Conservation (phyloP, 2,113 vertebrate genomes). For the Illadopsis cleaveri region DNA sequence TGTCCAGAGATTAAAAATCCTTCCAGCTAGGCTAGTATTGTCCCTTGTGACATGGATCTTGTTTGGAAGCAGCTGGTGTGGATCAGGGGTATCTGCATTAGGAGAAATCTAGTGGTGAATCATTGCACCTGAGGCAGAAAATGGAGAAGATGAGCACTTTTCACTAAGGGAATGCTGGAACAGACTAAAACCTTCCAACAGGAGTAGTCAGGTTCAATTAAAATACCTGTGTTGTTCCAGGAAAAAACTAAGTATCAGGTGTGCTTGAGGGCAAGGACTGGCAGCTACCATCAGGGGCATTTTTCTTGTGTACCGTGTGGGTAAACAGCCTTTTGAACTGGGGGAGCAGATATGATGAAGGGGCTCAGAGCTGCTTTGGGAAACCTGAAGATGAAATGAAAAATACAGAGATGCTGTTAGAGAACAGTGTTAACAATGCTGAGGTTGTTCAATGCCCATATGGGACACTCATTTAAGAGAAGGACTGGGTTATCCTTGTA, state of each 20-base stretch:
- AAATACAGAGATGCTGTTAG: neutral
- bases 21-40: neutral
- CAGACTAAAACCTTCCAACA: neutral
- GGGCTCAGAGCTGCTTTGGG: neutral
- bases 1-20: neutral
- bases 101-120: neutral
- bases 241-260: neutral
- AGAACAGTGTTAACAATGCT: rapidly evolving
- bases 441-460: rapidly evolving
- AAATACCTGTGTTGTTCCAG: neutral
- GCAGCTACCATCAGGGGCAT: neutral
- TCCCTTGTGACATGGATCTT: neutral
- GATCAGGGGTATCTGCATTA: neutral
- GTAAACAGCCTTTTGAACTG: neutral
- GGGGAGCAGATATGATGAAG: neutral
- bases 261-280: neutral
- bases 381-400: neutral
- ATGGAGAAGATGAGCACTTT: neutral
- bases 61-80: neutral
- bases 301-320: neutral
- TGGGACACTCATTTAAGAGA: neutral
- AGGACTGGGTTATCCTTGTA: neutral
- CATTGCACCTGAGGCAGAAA: neutral
- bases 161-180: neutral
- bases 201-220: neutral